phyloP scores from a whole-genome alignment of 2,113 vertebrate species.

The Ursus arctos region DNA sequence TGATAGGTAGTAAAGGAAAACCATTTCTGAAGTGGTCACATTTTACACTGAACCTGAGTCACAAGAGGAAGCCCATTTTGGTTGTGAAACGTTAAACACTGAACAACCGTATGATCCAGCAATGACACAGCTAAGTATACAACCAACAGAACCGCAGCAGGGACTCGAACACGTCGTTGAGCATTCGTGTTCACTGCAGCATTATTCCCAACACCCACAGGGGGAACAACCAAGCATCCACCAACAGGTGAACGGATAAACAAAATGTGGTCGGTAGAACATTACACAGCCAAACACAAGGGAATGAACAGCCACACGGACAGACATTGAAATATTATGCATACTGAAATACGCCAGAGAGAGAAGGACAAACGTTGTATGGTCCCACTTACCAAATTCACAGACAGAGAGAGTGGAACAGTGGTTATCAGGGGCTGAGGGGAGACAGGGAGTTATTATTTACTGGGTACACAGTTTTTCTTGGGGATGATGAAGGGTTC shows the following conservation, averaged over 20 bases:
- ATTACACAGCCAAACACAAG: neutral
- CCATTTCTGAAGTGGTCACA: neutral
- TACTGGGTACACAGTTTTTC: neutral
- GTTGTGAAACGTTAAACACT: neutral
- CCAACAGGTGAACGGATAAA: neutral
- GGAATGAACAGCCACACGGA: neutral
- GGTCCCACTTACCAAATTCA: neutral
- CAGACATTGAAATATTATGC: rapidly evolving
- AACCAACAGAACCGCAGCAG: neutral
- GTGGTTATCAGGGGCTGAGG: neutral
- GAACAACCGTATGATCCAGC: neutral
- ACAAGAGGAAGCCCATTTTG: neutral
- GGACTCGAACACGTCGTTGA: neutral
- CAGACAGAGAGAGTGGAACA: neutral
- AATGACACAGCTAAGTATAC: neutral
- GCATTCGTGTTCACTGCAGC: rapidly evolving
- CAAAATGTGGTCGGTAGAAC: neutral
- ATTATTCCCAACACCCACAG: neutral
- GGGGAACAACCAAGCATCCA: neutral
- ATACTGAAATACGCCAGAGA: neutral
- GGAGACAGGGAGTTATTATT: neutral
- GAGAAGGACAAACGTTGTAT: neutral
- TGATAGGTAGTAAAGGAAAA: neutral
- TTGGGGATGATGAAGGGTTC: neutral
- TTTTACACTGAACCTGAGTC: neutral